These are phyloP conservation scores for Phrixothrix hirtus DNA, from an alignment of 2,888 invertebrate species.

Conservation along the genomic window DNA sequence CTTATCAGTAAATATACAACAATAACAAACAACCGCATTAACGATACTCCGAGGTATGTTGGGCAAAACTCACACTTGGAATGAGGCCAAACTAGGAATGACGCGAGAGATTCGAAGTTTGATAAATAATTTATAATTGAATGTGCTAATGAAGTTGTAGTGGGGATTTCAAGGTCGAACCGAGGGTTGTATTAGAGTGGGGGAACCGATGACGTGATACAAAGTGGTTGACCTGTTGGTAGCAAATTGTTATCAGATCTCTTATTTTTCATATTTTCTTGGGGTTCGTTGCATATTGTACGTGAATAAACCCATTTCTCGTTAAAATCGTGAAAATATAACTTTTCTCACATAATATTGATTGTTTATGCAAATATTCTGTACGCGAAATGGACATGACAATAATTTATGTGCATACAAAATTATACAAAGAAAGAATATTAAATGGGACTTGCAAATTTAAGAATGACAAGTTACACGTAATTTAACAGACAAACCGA, in stretches of 20 bases:
- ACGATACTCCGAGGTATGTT: conserved; percentile 15
- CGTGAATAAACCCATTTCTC: conserved; percentile 19
- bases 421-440: conserved; percentile 4
- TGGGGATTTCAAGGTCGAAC: conserved; percentile 45
- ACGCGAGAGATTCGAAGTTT: conserved; percentile 42
- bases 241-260: conserved; percentile 18
- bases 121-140: conserved; percentile 47
- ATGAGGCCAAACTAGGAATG: conserved; percentile 28
- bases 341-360: conserved; percentile 6
- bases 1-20: conserved; percentile 1
- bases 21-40: not conserved
- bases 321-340: not conserved
- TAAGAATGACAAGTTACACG: not conserved
- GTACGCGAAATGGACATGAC: conserved; percentile 13
- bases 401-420: conserved; percentile 30
- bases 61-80: conserved; percentile 24
- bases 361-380: conserved; percentile 17
- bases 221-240: conserved; percentile 38
- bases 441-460: conserved; percentile 18
- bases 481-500: too few relatives aligned
- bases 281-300: conserved; percentile 21
- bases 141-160: conserved; percentile 46
- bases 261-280: conserved; percentile 7
- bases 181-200: conserved; percentile 37
- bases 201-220: conserved; percentile 37